A percentile compares a stretch with the other conserved stretches of the same genome.
Evolutionary conservation across 1,140 invertebrate species (phyloP).

Genomic region (Drosophila sturtevanti): DNA sequence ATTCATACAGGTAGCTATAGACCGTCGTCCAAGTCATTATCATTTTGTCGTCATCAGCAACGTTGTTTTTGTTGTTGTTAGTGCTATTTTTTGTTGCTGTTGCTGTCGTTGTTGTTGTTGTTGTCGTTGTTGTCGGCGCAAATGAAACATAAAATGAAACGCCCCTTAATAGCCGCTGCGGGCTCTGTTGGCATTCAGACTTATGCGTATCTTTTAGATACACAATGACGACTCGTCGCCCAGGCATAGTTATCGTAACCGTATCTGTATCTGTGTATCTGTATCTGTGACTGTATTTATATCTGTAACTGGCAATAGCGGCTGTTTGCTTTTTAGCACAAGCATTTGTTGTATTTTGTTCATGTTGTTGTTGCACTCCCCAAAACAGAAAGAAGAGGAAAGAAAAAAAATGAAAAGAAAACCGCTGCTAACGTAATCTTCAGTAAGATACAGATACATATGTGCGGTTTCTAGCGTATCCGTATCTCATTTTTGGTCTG

Average conservation of each 20-base stretch:
- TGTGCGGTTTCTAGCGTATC: slow-evolving; percentile 46
- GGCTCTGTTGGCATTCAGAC: slow-evolving; percentile 22
- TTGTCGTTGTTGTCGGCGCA: slow-evolving; percentile 60
- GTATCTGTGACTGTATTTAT: slow-evolving; percentile 31
- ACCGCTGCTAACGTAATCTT: slow-evolving; percentile 70
- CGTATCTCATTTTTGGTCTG: slow-evolving; percentile 28
- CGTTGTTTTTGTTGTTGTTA: slow-evolving; percentile 16
- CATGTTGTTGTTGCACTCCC: slow-evolving; percentile 59
- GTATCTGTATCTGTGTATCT: slow-evolving; percentile 51
- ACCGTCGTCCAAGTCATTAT: slow-evolving; percentile 71
- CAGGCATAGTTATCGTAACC: slow-evolving; percentile 56
- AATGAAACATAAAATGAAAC: slow-evolving; percentile 82
- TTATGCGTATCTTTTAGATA: slow-evolving; percentile 74
- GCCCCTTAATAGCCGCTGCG: slow-evolving; percentile 71
- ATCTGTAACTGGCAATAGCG: slow-evolving; percentile 50
- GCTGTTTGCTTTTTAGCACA: slow-evolving; percentile 77
- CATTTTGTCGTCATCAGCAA: slow-evolving; percentile 79
- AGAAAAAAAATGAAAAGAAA: slow-evolving; percentile 63
- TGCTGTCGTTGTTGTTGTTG: background rate
- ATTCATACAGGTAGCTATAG: slow-evolving; percentile 67
- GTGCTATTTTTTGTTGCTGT: background rate
- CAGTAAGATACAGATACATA: slow-evolving; percentile 57
- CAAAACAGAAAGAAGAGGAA: slow-evolving; percentile 57
- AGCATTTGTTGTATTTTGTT: slow-evolving; percentile 48
- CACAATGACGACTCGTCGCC: slow-evolving; percentile 35